These are phyloP conservation scores for Falco berigora DNA, from an alignment of 2,797 vertebrate genomes.

Conservation along the genomic window DNA sequence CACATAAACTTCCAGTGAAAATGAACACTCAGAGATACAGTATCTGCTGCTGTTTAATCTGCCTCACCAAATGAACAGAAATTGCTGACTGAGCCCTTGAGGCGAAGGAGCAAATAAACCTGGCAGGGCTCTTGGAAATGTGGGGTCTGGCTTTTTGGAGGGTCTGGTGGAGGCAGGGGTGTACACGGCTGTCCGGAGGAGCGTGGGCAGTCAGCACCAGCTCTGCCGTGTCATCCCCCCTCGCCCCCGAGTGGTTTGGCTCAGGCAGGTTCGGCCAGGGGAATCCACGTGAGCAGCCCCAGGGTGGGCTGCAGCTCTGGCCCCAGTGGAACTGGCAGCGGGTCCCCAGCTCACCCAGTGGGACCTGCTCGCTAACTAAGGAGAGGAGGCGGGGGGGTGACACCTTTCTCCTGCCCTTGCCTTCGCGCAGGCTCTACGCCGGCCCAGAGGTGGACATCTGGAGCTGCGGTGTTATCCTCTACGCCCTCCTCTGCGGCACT, in stretches of 20 bases:
- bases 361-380: background rate
- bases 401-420: background rate
- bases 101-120: background rate
- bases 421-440: slow-evolving; percentile 82
- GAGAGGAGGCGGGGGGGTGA: background rate
- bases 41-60: background rate
- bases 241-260: background rate
- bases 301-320: background rate
- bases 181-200: rapidly evolving
- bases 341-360: background rate
- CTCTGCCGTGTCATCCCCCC: background rate
- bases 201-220: background rate
- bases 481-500: slow-evolving; percentile 94
- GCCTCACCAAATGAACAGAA: background rate
- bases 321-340: background rate
- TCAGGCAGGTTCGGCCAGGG: background rate
- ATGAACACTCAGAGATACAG: background rate
- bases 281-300: rapidly evolving
- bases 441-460: slow-evolving; percentile 98
- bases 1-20: background rate
- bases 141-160: background rate
- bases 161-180: background rate
- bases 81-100: background rate
- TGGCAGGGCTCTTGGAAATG: background rate
- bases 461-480: slow-evolving; percentile 97